A percentile compares a stretch with the other conserved stretches of the same genome.
Conservation (phyloP, 2,113 vertebrate species). For the Oncorhynchus tshawytscha region DNA sequence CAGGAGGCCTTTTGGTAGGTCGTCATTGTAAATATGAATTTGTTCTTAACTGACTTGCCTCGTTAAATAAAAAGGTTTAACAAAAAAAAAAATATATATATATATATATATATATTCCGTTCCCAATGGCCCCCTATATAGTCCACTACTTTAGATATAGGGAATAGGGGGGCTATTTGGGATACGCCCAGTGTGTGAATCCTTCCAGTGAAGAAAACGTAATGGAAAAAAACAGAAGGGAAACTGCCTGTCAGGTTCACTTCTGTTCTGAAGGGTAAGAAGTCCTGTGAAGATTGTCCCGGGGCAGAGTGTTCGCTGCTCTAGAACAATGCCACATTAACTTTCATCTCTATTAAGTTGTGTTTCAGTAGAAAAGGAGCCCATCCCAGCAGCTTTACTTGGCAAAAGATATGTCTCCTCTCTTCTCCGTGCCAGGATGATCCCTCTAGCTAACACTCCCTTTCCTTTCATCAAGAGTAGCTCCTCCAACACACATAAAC, state of each 20-base stretch:
- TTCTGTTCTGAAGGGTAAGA: conserved; percentile 37
- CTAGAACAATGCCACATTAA: conserved; percentile 76
- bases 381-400: conserved; percentile 77
- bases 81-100: too few species aligned
- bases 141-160: too few species aligned
- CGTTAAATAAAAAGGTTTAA: too few species aligned
- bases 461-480: conserved; percentile 57
- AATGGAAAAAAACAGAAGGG: conserved; percentile 15
- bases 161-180: too few species aligned
- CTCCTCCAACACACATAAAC: conserved; percentile 1
- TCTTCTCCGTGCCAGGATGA: conserved; percentile 47
- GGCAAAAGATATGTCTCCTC: conserved; percentile 70
- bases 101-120: too few species aligned
- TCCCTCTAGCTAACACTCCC: conserved; percentile 47
- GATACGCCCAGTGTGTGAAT: too few species aligned
- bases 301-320: conserved; percentile 50
- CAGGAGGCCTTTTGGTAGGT: too few species aligned
- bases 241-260: conserved; percentile 57
- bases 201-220: conserved; percentile 25
- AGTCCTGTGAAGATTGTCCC: conserved; percentile 41
- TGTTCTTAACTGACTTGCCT: too few species aligned
- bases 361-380: conserved; percentile 71
- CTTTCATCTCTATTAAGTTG: conserved; percentile 79
- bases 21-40: too few species aligned
- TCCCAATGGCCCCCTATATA: too few species aligned